Conservation (phyloP, 2,113 vertebrate species). For the chimpanzee (Pan troglodytes) region NHGRI_mPanTro3-v2.1_pri NC_072411.2:131507001-131507500, state of each 20-base stretch:
- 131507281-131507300: not conserved
- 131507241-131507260: accelerated
- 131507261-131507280: not conserved
- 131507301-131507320: not conserved
- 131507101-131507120: not conserved
- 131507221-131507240: accelerated
- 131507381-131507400: not conserved
- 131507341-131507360: not conserved
- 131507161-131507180: not conserved
- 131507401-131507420: not conserved
- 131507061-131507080: not conserved
- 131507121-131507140: not conserved
- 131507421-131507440: not conserved
- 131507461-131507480: not conserved
- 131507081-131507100: not conserved
- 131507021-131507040: too few species aligned
- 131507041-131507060: not conserved
- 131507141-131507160: not conserved
- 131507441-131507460: not conserved
- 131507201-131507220: too few species aligned
- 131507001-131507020: not conserved
- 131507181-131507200: not conserved
- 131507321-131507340: not conserved
- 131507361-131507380: not conserved
- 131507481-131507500: not conserved